Percentiles rank a stretch among this genome's conserved stretches.
phyloP scores from a whole-genome alignment of 1,140 invertebrate genomes.

The Polypedilum pembai region DNA sequence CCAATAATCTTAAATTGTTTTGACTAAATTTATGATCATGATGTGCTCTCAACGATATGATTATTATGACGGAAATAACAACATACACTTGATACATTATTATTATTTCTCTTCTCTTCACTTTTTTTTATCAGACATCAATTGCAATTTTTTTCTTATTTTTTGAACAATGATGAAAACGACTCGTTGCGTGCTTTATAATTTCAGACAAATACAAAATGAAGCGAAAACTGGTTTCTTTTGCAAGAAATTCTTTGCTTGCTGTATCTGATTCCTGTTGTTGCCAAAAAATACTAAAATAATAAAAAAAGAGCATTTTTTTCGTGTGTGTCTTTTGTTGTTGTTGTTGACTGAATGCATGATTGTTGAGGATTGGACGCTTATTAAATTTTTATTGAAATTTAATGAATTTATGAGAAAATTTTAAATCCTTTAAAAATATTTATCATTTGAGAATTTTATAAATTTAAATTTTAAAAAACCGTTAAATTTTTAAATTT shows the following conservation, averaged over 20 bases:
- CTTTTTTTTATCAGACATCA: background rate
- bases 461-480: no score
- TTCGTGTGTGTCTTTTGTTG: no score
- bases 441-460: no score
- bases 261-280: background rate
- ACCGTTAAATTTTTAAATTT: no score
- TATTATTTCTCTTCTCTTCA: background rate
- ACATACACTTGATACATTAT: background rate
- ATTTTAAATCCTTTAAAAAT: no score
- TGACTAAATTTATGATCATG: background rate
- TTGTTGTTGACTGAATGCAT: no score
- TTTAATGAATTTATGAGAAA: no score
- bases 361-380: no score
- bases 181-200: background rate
- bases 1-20: constrained; percentile 16
- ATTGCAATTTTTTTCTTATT: background rate
- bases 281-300: no score
- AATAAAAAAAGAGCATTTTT: no score
- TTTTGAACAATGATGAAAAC: background rate
- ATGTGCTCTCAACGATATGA: background rate
- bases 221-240: background rate
- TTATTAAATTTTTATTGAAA: no score
- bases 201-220: background rate
- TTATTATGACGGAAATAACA: constrained; percentile 13
- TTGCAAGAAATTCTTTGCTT: background rate